Base-by-base conservation (phyloP, 2,797 vertebrate genomes). In the Sebastes hubbsi region DNA sequence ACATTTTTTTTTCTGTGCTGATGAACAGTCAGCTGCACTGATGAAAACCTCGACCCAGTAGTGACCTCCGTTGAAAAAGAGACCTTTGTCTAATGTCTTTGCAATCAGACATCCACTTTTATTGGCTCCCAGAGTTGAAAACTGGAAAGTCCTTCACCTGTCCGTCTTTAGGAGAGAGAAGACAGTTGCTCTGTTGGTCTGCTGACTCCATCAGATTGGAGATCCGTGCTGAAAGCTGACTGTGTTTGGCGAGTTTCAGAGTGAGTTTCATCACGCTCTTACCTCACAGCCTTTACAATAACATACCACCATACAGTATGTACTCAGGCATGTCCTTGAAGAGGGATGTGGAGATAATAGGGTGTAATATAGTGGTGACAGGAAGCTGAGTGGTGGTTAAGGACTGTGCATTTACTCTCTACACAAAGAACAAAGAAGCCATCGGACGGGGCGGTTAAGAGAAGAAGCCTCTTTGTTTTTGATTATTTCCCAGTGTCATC, bases 341-440 rank as follows among this genome's bases (percentile, higher is more conserved):
- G 77, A 75, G 18, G 5, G 59, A 78, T 56, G 30, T 52, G 64
- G 32, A 56, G 74, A 77, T 89, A 84, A 86, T 66, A 0, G 58
- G 58, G 5, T 69, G 49, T 63, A 72, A 65, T 60, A 9, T 5
- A 18, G 71, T 62, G 82, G 16, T 88, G 90, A 89, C 88, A 82
- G 83, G 2, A 2, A 32, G 55, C 61, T 84, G 63, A 88, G 62
- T 25, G 0, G 10, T 30, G 71, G 25, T 86, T 68, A 76, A 85
- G 80, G 77, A 74, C 58, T 78, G 24, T 62, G 65, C 30, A 54
- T 52, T 77, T 70, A 20, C 64, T 77, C 52, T 13, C 52, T 13
- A 81, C 59, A 76, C 77, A 77, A 54, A 77, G 80, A 84, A 86
- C 77, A 89, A 80, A 85, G 80, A 55, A 16, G 13, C 10, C 59